Base-by-base conservation (phyloP, 2,113 vertebrate genomes). In the Aythya baeri region DNA sequence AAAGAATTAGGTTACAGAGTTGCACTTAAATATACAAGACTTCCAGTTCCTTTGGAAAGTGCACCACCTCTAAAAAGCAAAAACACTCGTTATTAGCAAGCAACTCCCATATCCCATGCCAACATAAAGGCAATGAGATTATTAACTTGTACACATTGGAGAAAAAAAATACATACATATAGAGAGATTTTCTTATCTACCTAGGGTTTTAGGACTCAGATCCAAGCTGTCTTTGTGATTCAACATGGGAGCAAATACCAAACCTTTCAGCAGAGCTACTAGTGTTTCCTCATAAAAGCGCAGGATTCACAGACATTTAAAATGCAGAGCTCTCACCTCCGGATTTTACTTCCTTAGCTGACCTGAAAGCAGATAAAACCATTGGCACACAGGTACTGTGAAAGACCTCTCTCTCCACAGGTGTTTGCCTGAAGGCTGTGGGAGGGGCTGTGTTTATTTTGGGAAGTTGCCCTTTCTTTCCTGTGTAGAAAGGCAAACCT, bases 351-450 rank as follows among this genome's bases (percentile, higher is more conserved):
- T 89, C 84, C 84, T 82, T 44, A 83, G 71, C 74, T 95, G 89
- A 68, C 54, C 86, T 91, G 81, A 79, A 91, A 94, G 81, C 67
- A 94, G 84, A 70, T 63, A 89, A 89, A 78, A 76, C 43, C 89
- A 68, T 1, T 65, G 73, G 65, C 83, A 92, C 72, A 62, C 0
- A 29, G 83, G 41, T 58, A 49, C 49, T 20, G 43, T 4, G 6
- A 61, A 90, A 86, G 55, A 25, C 32, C 49, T 86, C n/a, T 26
- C 77, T 86, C 59, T 55, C 81, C 74, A 57, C 92, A 95, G 86
- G 83, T 91, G 88, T 88, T 92, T 92, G 77, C 95, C 94, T 50
- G 62, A 70, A 92, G 94, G 93, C 78, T 66, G 22, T 29, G 41
- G 74, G 78, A 94, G 63, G 52, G 75, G 44, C 20, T 87, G 58